phyloP scores from a whole-genome alignment of 2,888 invertebrate genomes.

The Plebejus anna region DNA sequence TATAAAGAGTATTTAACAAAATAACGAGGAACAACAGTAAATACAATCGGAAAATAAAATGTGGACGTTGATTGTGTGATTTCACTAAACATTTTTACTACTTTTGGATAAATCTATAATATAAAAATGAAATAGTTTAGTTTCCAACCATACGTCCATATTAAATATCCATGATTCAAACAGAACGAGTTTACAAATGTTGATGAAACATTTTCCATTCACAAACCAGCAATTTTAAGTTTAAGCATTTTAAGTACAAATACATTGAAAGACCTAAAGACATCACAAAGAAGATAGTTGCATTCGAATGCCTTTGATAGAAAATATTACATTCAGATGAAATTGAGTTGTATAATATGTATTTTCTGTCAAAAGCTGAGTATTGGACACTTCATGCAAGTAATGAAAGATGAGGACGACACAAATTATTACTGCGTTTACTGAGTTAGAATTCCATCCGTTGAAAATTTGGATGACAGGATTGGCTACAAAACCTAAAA shows the following conservation, averaged over 20 bases:
- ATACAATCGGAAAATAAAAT: background rate
- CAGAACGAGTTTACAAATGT: background rate
- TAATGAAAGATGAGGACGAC: background rate
- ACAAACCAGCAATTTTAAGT: background rate
- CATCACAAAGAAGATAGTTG: background rate
- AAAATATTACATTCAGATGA: background rate
- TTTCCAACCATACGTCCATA: background rate
- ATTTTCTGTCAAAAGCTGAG: conserved; percentile 24
- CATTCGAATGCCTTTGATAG: conserved; percentile 4
- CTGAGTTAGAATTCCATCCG: background rate
- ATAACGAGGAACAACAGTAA: background rate
- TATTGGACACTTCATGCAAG: conserved; percentile 13
- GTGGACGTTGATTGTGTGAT: background rate
- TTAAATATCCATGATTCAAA: background rate
- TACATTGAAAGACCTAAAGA: background rate
- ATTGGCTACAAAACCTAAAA: conserved; percentile 18
- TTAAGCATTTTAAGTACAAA: background rate
- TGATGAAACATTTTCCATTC: background rate
- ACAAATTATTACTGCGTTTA: conserved; percentile 11
- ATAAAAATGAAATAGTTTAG: background rate
- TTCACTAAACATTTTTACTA: background rate
- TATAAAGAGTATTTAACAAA: background rate
- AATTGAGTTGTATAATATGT: background rate
- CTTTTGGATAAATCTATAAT: background rate
- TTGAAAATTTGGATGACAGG: conserved; percentile 5